phyloP scores from a whole-genome alignment of 2,888 invertebrate species.

The Crocallis elinguaria region DNA sequence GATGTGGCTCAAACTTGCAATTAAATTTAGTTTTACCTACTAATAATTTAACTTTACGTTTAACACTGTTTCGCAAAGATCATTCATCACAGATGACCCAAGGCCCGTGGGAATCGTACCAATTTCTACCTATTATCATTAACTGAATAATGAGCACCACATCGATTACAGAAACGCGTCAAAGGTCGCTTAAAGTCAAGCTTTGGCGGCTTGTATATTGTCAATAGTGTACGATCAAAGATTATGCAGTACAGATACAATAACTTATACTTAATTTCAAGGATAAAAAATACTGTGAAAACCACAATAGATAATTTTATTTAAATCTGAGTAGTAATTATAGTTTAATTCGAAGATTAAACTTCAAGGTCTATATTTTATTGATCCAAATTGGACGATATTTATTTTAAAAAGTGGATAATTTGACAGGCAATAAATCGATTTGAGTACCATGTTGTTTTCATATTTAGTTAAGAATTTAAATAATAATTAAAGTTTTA shows the following conservation, averaged over 20 bases:
- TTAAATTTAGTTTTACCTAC: background rate
- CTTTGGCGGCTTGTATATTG: slow-evolving; percentile 55
- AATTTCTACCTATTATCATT: slow-evolving; percentile 39
- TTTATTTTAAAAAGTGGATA: background rate
- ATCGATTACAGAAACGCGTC: slow-evolving; percentile 54
- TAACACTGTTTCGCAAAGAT: slow-evolving; percentile 25
- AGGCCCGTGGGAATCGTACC: slow-evolving; percentile 29
- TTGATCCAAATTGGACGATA: background rate
- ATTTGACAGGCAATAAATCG: no score
- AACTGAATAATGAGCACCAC: slow-evolving; percentile 50
- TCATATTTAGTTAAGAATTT: no score
- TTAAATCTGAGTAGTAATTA: background rate
- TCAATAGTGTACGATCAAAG: slow-evolving; percentile 37
- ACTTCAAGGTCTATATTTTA: background rate
- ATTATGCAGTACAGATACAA: slow-evolving; percentile 15
- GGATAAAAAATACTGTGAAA: background rate
- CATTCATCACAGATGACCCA: slow-evolving; percentile 19
- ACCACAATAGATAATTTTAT: background rate
- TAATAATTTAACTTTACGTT: background rate
- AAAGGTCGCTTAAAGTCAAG: slow-evolving; percentile 56
- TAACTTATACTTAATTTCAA: background rate
- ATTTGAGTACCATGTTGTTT: no score
- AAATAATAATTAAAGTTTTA: no score
- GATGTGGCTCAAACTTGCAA: no score
- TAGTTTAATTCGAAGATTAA: background rate